Conservation (phyloP, 2,888 invertebrate genomes). For the Argyresthia albistria region DNA sequence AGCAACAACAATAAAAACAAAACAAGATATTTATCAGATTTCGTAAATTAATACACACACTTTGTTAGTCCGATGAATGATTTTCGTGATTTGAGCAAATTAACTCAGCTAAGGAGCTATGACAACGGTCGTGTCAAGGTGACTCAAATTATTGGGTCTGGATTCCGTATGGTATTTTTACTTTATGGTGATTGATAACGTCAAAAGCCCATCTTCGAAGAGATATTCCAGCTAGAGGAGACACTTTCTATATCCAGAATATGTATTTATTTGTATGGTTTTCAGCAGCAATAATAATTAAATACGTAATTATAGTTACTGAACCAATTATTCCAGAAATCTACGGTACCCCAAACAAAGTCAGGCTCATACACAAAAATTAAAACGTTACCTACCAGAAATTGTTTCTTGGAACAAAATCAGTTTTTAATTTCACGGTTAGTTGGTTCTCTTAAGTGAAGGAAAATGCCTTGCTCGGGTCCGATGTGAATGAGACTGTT, state of each 20-base stretch:
- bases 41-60: too few species aligned
- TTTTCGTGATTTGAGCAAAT: constrained; percentile 1
- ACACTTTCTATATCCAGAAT: too few species aligned
- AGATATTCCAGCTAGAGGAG: too few species aligned
- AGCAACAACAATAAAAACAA: too few species aligned
- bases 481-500: not conserved
- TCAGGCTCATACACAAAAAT: constrained; percentile 23
- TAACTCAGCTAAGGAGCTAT: not conserved
- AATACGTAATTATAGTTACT: too few species aligned
- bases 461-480: constrained; percentile 9
- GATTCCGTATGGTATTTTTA: not conserved
- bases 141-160: not conserved
- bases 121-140: not conserved
- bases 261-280: too few species aligned
- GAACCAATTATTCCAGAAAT: not conserved
- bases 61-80: too few species aligned
- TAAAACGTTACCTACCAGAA: constrained; percentile 26
- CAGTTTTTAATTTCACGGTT: constrained; percentile 48
- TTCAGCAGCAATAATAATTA: too few species aligned
- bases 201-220: too few species aligned
- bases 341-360: not conserved
- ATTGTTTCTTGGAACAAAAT: constrained; percentile 39
- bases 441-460: constrained; percentile 29
- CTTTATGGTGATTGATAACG: not conserved
- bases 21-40: too few species aligned